phyloP scores from a whole-genome alignment of 2,888 invertebrate species.

The Theretra japonica region DNA sequence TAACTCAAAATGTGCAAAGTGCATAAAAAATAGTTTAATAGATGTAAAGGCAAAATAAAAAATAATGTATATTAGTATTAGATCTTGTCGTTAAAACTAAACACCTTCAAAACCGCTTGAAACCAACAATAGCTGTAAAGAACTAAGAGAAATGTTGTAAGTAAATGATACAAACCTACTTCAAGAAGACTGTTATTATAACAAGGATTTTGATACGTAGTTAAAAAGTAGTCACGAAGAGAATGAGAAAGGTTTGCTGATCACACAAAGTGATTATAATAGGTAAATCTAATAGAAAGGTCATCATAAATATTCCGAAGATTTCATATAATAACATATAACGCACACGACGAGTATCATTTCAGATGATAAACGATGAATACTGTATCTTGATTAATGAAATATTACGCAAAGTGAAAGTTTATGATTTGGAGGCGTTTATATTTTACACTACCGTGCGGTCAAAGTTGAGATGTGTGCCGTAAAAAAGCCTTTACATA shows the following conservation, averaged over 20 bases:
- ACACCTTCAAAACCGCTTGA: no score
- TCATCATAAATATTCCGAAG: neutral
- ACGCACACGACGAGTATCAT: neutral
- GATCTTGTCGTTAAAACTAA: no score
- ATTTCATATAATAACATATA: constrained; percentile 21
- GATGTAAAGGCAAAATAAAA: no score
- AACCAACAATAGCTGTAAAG: no score
- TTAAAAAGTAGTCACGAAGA: no score
- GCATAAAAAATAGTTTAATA: no score
- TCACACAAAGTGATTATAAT: neutral
- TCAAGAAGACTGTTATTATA: no score
- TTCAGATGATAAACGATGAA: constrained; percentile 20
- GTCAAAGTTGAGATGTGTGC: constrained; percentile 16
- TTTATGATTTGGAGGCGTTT: constrained; percentile 2
- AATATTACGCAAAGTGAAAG: constrained; percentile 25
- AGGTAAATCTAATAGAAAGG: neutral
- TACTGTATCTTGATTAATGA: neutral
- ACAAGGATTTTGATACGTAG: no score
- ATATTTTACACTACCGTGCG: constrained; percentile 9
- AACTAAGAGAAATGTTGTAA: no score
- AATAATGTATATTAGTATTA: no score
- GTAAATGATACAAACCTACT: no score
- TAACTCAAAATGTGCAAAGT: no score
- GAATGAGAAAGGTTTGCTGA: neutral
- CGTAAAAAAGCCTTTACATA: neutral